Conservation (phyloP, 2,797 vertebrate species). For the Gallinago stenura region DNA sequence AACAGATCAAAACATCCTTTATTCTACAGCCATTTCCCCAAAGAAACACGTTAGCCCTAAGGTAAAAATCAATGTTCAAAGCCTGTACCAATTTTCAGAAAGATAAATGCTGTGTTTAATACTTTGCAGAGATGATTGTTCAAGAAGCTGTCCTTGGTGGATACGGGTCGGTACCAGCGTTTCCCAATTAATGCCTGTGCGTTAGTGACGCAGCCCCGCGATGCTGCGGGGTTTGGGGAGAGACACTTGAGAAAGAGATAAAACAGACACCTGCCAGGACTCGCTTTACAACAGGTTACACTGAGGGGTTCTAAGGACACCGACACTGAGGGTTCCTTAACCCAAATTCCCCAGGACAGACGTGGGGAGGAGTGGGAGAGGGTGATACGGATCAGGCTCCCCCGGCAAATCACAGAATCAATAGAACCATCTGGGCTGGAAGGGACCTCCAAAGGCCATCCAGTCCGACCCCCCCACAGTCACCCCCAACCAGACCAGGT, state of each 20-base stretch:
- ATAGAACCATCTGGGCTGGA: no score
- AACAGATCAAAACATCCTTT: conserved; percentile 67
- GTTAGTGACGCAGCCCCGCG: neutral
- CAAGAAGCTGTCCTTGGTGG: neutral
- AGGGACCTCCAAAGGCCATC: no score
- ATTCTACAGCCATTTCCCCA: conserved; percentile 43
- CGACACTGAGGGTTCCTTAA: rapidly evolving
- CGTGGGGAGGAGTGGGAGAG: neutral
- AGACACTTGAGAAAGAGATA: neutral
- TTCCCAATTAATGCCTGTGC: neutral
- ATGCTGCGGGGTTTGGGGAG: neutral
- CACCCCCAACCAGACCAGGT: no score
- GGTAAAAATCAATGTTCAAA: conserved; percentile 73
- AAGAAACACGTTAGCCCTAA: conserved; percentile 47
- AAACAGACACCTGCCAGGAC: neutral
- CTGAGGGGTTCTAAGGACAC: neutral
- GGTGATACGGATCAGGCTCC: rapidly evolving
- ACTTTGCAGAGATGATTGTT: neutral
- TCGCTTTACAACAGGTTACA: neutral
- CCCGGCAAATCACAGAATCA: no score
- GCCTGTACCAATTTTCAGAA: conserved; percentile 53
- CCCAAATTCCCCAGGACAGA: neutral
- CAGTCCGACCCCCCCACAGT: no score
- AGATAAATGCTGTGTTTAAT: conserved; percentile 57
- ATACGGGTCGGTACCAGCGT: rapidly evolving